phyloP scores from a whole-genome alignment of 2,797 vertebrate species.

The Ptychadena robeensis region DNA sequence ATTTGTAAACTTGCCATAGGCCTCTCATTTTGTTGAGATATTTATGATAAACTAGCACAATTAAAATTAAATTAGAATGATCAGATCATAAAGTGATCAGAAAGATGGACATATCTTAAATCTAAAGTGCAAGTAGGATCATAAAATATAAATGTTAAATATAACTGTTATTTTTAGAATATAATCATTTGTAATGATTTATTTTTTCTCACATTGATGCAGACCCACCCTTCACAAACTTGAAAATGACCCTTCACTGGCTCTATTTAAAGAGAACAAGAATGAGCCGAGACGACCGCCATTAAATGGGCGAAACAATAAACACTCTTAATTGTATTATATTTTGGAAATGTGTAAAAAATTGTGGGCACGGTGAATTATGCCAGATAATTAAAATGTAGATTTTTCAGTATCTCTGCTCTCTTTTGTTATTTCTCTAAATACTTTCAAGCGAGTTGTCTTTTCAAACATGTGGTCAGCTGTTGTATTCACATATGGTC shows the following conservation, averaged over 20 bases:
- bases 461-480: conserved; percentile 99
- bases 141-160: no score
- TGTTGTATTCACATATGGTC: conserved; percentile 99
- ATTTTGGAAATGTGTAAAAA: conserved; percentile 76
- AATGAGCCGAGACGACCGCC: not conserved
- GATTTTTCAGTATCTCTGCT: conserved; percentile 82
- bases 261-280: conserved; percentile 56
- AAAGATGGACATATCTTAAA: no score
- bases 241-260: conserved; percentile 42
- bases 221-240: not conserved
- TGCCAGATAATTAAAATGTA: conserved; percentile 84
- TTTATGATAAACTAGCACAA: no score
- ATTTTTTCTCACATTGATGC: not conserved
- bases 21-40: no score
- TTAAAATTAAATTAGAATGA: no score
- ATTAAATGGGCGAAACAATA: conserved; percentile 10
- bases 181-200: no score
- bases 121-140: no score
- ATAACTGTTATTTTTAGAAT: no score
- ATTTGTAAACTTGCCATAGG: no score
- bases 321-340: conserved; percentile 64
- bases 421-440: conserved; percentile 78
- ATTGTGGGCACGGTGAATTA: conserved; percentile 74
- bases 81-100: no score
- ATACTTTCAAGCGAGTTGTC: conserved; percentile 90